phyloP scores from a whole-genome alignment of 2,113 vertebrate species.

The Saiga tatarica region DNA sequence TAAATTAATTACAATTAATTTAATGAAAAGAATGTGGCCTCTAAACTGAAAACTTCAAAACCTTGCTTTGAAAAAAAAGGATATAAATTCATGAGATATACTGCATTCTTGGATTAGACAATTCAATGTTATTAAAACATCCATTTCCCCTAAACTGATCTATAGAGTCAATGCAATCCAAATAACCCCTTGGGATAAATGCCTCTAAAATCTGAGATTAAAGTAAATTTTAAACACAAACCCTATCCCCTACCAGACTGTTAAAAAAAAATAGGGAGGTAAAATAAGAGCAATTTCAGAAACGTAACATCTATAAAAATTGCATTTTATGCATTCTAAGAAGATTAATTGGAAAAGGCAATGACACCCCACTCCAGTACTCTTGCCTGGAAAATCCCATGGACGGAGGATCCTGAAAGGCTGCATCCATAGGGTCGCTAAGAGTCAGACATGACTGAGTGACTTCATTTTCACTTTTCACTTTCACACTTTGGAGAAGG shows the following conservation, averaged over 20 bases:
- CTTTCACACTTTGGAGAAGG: too few relatives aligned
- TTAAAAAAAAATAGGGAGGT: background rate
- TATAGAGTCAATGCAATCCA: background rate
- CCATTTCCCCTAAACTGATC: background rate
- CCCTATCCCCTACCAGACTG: background rate
- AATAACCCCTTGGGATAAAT: background rate
- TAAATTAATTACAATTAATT: background rate
- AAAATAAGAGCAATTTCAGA: background rate
- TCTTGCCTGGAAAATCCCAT: too few relatives aligned
- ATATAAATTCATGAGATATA: background rate
- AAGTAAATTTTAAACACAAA: background rate
- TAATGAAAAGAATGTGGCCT: background rate
- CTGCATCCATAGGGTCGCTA: too few relatives aligned
- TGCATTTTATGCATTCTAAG: background rate
- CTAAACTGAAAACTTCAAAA: background rate
- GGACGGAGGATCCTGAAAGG: too few relatives aligned
- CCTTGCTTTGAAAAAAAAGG: background rate
- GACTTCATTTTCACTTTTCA: too few relatives aligned
- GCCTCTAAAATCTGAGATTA: background rate
- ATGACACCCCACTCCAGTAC: too few relatives aligned
- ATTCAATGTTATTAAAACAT: background rate
- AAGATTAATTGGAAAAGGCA: background rate
- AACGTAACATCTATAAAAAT: background rate
- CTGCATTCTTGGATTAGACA: background rate
- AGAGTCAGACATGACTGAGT: too few relatives aligned